Evolutionary conservation across 2,797 vertebrate species (phyloP).

Genomic region (Bovichtus diacanthus): DNA sequence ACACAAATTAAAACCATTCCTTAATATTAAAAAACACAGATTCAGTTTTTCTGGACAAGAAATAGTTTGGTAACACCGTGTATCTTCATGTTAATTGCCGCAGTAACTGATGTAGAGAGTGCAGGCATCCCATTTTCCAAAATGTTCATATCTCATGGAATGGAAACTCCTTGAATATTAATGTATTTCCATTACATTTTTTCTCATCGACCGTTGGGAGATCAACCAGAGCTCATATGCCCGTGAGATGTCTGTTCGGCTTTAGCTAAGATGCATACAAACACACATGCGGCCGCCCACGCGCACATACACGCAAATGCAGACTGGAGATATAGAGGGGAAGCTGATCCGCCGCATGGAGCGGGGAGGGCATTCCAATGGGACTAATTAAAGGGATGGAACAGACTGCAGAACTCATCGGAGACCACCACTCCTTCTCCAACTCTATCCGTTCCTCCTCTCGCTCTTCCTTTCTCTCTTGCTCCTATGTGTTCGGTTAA

Average conservation of each 20-base stretch:
- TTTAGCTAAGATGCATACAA: conserved; percentile 61
- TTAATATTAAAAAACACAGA: conserved; percentile 1
- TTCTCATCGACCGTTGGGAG: conserved; percentile 61
- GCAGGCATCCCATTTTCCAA: conserved; percentile 46
- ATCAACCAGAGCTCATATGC: conserved; percentile 63
- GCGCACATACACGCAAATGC: conserved; percentile 43
- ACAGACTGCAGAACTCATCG: conserved; percentile 77
- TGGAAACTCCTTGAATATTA: conserved; percentile 72
- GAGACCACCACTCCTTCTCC: conserved; percentile 70
- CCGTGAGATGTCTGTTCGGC: conserved; percentile 71
- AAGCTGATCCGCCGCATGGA: conserved; percentile 76
- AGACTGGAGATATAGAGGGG: conserved; percentile 64
- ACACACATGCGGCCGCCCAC: conserved; percentile 21
- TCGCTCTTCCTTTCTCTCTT: conserved; percentile 53
- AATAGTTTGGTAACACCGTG: neutral
- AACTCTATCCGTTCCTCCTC: conserved; percentile 47
- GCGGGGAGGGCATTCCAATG: conserved; percentile 80
- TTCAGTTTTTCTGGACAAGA: neutral
- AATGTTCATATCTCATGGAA: conserved; percentile 55
- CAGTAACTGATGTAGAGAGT: conserved; percentile 34
- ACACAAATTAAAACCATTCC: conserved; percentile 2
- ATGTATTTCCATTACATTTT: conserved; percentile 69
- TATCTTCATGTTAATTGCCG: conserved; percentile 45
- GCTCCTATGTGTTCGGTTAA: conserved; percentile 60
- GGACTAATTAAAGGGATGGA: conserved; percentile 88